Evolutionary conservation across 1,140 invertebrate genomes (phyloP), one percentile per base, ranked within the genome.

Genomic region (Lepidurus arcticus): DNA sequence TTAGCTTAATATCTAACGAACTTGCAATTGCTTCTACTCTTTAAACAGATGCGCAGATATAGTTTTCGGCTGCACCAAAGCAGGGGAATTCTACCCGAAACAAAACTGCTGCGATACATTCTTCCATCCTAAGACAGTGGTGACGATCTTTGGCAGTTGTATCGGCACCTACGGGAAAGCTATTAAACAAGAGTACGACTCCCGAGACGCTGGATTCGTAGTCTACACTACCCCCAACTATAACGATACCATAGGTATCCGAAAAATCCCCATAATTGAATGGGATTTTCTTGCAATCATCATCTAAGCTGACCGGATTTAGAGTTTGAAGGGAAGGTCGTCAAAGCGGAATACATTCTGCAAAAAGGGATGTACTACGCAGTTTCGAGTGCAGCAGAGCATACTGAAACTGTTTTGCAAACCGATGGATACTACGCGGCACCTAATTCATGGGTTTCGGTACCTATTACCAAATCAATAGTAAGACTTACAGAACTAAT

Each of bases 291-390:
- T 47, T 47, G 16, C 16, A 13, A 0, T 11, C 21, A 4, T 65
- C 0, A 7, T 21, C 21, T 65, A n/a, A n/a, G 16, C 10, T 16
- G 16, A 0, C 6, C 7, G 6, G 21, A 65, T 65, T 9, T 16
- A 78, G 78, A 75, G 9, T 78, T 74, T 42, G 43, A 73, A 8
- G 34, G 34, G 16, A 74, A 42, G 9, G 45, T 78, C 3, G 44
- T 78, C 0, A 78, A 42, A 24, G 9, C 65, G 21, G 75, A 47
- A 10, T 45, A 75, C 42, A 44, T 74, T 42, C 44, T 73, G 2
- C 73, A 73, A 45, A 43, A 73, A 13, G 78, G 78, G 8, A 11
- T 78, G 1, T 44, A 75, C 34, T 78, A 78, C 44, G 78, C 78
- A 26, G 78, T 78, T 73, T 78, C 78, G 11, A 73, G 47, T 74